phyloP scores from a whole-genome alignment of 2,113 vertebrate species.

The Maccullochella peelii region DNA sequence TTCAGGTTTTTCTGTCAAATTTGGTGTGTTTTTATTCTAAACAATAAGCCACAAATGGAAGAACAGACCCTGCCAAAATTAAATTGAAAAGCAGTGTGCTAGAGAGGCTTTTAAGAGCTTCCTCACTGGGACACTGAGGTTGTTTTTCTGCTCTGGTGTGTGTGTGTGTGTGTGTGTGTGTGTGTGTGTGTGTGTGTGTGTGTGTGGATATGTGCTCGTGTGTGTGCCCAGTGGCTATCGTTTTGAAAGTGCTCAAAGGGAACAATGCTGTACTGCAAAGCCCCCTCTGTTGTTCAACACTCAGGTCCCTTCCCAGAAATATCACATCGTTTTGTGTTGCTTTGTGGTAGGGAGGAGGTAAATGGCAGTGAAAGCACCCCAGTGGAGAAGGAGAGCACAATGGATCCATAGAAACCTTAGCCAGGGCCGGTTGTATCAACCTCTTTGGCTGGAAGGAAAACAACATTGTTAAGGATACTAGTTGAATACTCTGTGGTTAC shows the following conservation, averaged over 20 bases:
- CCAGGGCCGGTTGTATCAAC: slow-evolving; percentile 65
- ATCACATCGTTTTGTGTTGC: slow-evolving; percentile 71
- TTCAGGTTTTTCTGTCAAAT: slow-evolving; percentile 23
- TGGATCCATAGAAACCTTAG: slow-evolving; percentile 68
- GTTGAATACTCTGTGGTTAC: slow-evolving; percentile 28
- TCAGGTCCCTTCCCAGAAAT: slow-evolving; percentile 74
- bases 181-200: background rate
- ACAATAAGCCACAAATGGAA: slow-evolving; percentile 34
- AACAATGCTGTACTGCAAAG: slow-evolving; percentile 68
- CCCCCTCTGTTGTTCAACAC: slow-evolving; percentile 68
- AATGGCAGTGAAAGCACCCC: slow-evolving; percentile 76
- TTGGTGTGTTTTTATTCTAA: slow-evolving; percentile 38
- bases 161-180: slow-evolving; percentile 2
- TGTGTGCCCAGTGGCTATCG: slow-evolving; percentile 42
- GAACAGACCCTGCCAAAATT: slow-evolving; percentile 47
- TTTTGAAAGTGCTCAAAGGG: slow-evolving; percentile 70
- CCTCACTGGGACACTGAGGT: slow-evolving; percentile 42
- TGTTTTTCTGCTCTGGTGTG: slow-evolving; percentile 10
- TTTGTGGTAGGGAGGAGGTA: slow-evolving; percentile 69
- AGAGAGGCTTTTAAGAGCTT: slow-evolving; percentile 50
- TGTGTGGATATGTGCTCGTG: background rate
- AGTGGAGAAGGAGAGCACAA: slow-evolving; percentile 72
- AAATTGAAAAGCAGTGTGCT: slow-evolving; percentile 55
- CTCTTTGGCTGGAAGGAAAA: slow-evolving; percentile 65
- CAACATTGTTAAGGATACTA: slow-evolving; percentile 48